Evolutionary conservation across 2,888 invertebrate species (phyloP), one percentile per base, ranked within the genome.

Genomic region (Leptinotarsa peninsularis): DNA sequence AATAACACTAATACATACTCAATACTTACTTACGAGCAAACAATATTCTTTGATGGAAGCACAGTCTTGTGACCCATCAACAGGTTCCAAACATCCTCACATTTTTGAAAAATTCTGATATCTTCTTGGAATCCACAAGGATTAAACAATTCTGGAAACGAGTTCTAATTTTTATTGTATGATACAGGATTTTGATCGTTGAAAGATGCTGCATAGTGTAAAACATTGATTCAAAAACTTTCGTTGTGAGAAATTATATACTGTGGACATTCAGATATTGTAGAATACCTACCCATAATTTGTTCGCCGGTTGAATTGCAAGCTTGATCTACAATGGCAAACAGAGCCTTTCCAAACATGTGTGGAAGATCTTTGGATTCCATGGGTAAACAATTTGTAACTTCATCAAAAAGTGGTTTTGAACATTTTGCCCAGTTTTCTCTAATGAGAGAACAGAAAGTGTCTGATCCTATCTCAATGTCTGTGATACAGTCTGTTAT

Each of bases 281-380:
- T 43, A 43, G 43, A 21, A n/a, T 58, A 66, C 75, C 75, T 71
- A 80, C 80, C 80, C 49, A 80, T 68, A 49, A 80, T 69, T 74
- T 80, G 70, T 71, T 80, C 80, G 10, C 79, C 79, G 0, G 80
- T 80, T 3, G 80, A 80, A 21, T 71, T 77, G 49, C 80, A 80
- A 33, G 72, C 75, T 54, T 77, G 75, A 21, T 80, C 76, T n/a
- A 80, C 33, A 18, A 80, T 23, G 56, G 76, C 74, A 15, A 71
- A n/a, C 1, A 76, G 4, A 58, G 76, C 68, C 50, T 80, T 80
- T 7, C 71, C 63, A 13, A 15, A 71, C 66, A 80, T 49, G 2
- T 17, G n/a, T 4, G 79, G 78, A 14, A 79, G 73, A 10, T 66
- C 76, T 66, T 78, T 80, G 69, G 77, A 79, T 71, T 80, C 78